phyloP scores from a whole-genome alignment of 2,888 invertebrate genomes.

The Agrotis puta region DNA sequence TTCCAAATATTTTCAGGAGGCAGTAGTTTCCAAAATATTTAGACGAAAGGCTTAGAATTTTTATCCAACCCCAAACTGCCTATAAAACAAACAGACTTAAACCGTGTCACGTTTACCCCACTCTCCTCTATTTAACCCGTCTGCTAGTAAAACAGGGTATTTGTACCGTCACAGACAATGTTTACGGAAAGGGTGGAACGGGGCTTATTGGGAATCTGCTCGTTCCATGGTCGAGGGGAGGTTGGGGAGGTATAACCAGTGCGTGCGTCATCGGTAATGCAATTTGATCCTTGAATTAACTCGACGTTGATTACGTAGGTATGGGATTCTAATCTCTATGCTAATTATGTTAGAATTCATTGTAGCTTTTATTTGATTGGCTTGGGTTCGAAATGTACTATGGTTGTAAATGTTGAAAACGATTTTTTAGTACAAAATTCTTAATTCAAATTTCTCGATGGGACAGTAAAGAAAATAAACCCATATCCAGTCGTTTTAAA shows the following conservation, averaged over 20 bases:
- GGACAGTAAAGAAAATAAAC: too few relatives aligned
- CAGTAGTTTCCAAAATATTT: not conserved
- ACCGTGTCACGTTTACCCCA: slow-evolving; percentile 15
- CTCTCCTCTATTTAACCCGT: slow-evolving; percentile 46
- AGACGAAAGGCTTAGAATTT: not conserved
- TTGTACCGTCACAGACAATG: slow-evolving; percentile 53
- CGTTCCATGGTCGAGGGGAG: slow-evolving; percentile 58
- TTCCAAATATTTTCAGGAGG: not conserved
- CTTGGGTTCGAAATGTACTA: not conserved
- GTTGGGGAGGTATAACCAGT: slow-evolving; percentile 38
- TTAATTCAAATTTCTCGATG: not conserved
- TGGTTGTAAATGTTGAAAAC: not conserved
- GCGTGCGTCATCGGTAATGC: slow-evolving; percentile 61
- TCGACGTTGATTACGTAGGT: slow-evolving; percentile 27
- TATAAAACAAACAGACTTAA: slow-evolving; percentile 28
- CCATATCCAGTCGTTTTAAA: too few relatives aligned
- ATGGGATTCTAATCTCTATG: slow-evolving; percentile 39
- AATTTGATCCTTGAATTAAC: slow-evolving; percentile 64
- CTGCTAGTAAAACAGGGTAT: slow-evolving; percentile 36
- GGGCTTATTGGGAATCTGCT: slow-evolving; percentile 67
- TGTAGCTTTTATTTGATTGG: slow-evolving; percentile 14
- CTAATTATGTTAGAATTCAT: slow-evolving; percentile 43
- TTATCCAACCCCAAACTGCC: not conserved
- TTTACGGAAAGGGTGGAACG: slow-evolving; percentile 58
- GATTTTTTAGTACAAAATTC: not conserved